These are phyloP conservation scores for Rhaphigaster nebulosa DNA, from an alignment of 2,888 invertebrate species.

Conservation along the genomic window DNA sequence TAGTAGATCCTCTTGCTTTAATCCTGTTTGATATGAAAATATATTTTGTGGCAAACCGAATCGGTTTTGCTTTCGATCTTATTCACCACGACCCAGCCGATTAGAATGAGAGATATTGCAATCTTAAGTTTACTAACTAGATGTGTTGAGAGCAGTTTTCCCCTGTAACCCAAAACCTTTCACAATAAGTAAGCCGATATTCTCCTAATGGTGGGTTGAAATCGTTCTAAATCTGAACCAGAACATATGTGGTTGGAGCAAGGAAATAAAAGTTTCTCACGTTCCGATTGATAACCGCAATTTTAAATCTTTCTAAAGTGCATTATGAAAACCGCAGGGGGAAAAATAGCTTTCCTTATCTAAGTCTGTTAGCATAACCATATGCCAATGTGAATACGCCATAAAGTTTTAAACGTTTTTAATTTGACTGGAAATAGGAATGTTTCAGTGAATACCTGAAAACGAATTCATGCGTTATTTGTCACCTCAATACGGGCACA, in stretches of 20 bases:
- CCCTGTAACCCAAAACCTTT: background rate
- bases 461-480: background rate
- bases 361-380: background rate
- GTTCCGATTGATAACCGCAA: background rate
- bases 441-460: background rate
- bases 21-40: too few species aligned
- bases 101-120: too few species aligned
- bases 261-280: background rate
- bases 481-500: background rate
- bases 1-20: too few species aligned
- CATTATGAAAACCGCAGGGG: background rate
- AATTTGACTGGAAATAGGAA: background rate
- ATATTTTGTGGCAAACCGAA: too few species aligned
- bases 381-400: background rate
- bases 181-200: background rate
- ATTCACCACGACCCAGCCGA: too few species aligned
- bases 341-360: background rate
- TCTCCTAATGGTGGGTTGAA: background rate
- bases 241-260: background rate
- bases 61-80: too few species aligned
- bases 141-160: background rate
- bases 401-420: background rate
- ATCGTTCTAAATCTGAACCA: background rate
- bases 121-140: background rate
- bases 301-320: conserved; percentile 14